These are phyloP conservation scores for Amblyornis subalaris DNA, from an alignment of 2,113 vertebrate species.

Conservation along the genomic window DNA sequence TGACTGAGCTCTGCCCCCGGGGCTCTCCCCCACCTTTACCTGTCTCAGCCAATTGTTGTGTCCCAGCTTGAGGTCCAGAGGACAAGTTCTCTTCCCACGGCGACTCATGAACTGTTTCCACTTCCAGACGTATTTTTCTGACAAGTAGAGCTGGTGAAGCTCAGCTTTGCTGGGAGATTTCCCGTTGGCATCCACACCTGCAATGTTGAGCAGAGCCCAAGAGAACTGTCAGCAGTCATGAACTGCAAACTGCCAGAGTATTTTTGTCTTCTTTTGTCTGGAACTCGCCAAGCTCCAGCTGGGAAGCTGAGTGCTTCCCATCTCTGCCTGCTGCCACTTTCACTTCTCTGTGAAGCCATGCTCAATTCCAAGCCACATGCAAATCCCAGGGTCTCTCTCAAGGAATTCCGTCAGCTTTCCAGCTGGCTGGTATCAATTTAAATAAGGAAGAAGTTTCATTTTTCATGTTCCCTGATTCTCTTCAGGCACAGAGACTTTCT, in stretches of 20 bases:
- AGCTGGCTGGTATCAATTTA: neutral
- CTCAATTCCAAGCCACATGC: neutral
- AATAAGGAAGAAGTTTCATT: neutral
- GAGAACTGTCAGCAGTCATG: neutral
- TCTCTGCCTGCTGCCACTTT: neutral
- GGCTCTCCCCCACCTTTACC: conserved; percentile 57
- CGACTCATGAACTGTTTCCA: conserved; percentile 94
- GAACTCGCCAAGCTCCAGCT: neutral
- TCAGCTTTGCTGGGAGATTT: conserved; percentile 87
- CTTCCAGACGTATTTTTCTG: conserved; percentile 95
- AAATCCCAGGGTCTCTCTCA: neutral
- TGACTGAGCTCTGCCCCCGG: neutral
- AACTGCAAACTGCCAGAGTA: neutral
- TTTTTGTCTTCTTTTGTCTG: neutral
- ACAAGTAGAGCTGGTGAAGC: conserved; percentile 87
- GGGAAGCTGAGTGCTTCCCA: neutral
- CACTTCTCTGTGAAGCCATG: neutral
- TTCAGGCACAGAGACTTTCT: neutral
- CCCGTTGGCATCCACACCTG: conserved; percentile 77
- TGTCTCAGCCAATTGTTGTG: conserved; percentile 98
- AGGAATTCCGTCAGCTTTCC: neutral
- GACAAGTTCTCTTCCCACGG: conserved; percentile 82
- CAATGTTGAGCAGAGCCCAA: neutral
- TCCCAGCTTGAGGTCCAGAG: conserved; percentile 89
- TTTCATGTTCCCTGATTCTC: neutral